Evolutionary conservation across 1,140 invertebrate species (phyloP), one percentile per base, ranked within the genome.

Genomic region (Bombus polaris): DNA sequence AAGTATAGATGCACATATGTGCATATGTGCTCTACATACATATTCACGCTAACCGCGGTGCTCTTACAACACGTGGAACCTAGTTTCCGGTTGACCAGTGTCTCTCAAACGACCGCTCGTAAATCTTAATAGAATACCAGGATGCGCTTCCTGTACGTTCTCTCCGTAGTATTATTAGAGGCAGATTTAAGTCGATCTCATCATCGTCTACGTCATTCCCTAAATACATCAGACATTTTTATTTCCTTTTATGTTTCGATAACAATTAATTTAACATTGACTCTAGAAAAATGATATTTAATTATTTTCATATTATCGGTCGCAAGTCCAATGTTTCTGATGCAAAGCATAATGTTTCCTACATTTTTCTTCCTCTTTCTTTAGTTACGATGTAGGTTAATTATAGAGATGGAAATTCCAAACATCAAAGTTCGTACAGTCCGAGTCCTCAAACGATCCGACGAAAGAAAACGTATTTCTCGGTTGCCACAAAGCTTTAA

Each of bases 81-180:
- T 88, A 88, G 87, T 90, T 90, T 91, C 84, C 83, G 89, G 68
- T 77, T 91, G 89, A 87, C 81, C 90, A 88, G 85, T 90, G 87
- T 87, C 83, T 92, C 92, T 92, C 91, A 92, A 91, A 92, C 81
- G 71, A 70, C 73, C 79, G 71, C 76, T 90, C 89, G 83, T 92
- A 93, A 93, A 93, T 92, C 87, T 93, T 87, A 87, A 89, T 87
- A 86, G 73, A 91, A 91, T 70, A 81, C 81, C 75, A 72, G 75
- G 82, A 90, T 74, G 66, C 83, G 75, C 47, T 90, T 90, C 81
- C 74, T 89, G 62, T 44, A 32, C 68, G 80, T 59, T 42, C 28
- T 68, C 42, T 28, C 42, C 28, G 37, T 65, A 79, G 75, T 90
- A 88, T 87, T 89, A 76, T 68, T 53, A 53, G 47, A 22, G 1